A percentile compares a stretch with the other conserved stretches of the same genome.
Evolutionary conservation across 2,113 vertebrate genomes (phyloP).

Genomic region (Nymphicus hollandicus): DNA sequence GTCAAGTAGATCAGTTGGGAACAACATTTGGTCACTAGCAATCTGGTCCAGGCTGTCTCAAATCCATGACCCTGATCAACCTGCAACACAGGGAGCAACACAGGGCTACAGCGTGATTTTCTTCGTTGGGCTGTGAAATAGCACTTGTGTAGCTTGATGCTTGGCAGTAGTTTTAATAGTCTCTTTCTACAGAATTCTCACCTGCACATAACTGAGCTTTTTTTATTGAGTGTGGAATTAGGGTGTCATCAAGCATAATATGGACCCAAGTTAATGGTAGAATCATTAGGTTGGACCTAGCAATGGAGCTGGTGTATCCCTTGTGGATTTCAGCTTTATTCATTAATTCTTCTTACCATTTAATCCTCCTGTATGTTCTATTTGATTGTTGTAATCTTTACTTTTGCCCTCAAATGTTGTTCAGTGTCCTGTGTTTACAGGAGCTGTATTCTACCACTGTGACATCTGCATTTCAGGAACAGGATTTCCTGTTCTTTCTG

Average conservation of each 20-base stretch:
- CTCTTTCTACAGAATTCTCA: neutral
- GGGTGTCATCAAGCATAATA: neutral
- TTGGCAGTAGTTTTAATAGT: neutral
- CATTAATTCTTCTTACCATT: neutral
- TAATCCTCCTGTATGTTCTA: neutral
- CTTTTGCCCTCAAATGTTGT: neutral
- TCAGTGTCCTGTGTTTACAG: neutral
- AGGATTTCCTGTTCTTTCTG: neutral
- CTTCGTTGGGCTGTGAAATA: neutral
- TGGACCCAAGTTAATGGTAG: neutral
- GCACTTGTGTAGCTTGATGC: neutral
- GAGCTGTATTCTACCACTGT: neutral
- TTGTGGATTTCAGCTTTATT: neutral
- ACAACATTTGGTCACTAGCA: constrained; percentile 20
- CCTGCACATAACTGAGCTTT: neutral
- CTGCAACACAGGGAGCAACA: neutral
- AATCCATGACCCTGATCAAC: neutral
- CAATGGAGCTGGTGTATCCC: neutral
- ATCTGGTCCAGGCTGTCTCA: neutral
- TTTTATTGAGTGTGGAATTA: neutral
- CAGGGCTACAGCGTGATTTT: neutral
- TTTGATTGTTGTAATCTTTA: neutral
- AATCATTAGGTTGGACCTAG: neutral
- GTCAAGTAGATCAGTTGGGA: constrained; percentile 16
- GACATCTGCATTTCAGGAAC: neutral